Base-by-base conservation (phyloP, 2,888 invertebrate species). In the Drosophila multiciliata region DNA sequence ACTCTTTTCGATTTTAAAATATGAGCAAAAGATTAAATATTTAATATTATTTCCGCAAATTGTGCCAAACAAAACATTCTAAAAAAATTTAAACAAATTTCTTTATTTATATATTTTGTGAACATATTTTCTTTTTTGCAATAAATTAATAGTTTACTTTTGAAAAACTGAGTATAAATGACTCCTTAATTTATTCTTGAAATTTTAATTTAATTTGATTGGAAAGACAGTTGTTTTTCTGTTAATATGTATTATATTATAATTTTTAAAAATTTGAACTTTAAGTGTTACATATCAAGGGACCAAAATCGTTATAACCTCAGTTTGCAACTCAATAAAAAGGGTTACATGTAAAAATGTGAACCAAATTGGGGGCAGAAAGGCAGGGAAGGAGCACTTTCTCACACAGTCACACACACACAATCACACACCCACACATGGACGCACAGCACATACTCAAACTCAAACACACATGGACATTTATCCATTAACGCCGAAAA, bases 401-500 rank as follows among this genome's bases (percentile, higher is more conserved):
- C 62, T 49, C 26, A 49, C 48, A 49, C 17, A 49, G 26, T 4
- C 50, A 62, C 54, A 61, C 50, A 54, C 23, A 70, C 36, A 70
- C 38, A 60, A 17, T 35, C 40, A 54, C 42, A 52, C 29, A 52
- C 23, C 1, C 23, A 63, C 4, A 63, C 36, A 48, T 1, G 38
- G 3, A 9, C 8, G 17, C 12, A 50, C 23, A 36, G 15, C 23
- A 65, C 49, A 35, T 33, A 33, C 45, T 23, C 23, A 36, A 23
- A 11, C 61, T 20, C n/a, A 60, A 52, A 69, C 69, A 66, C 57
- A 72, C 59, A 74, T 75, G 83, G 49, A 70, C 80, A 83, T 82
- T 75, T 90, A 85, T 85, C 85, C 85, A 85, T 85, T 85, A 85
- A 90, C 85, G 87, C 89, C 90, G 72, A 88, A 90, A 79, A 90